Conservation (phyloP, 2,113 vertebrate genomes). For the Perca flavescens region DNA sequence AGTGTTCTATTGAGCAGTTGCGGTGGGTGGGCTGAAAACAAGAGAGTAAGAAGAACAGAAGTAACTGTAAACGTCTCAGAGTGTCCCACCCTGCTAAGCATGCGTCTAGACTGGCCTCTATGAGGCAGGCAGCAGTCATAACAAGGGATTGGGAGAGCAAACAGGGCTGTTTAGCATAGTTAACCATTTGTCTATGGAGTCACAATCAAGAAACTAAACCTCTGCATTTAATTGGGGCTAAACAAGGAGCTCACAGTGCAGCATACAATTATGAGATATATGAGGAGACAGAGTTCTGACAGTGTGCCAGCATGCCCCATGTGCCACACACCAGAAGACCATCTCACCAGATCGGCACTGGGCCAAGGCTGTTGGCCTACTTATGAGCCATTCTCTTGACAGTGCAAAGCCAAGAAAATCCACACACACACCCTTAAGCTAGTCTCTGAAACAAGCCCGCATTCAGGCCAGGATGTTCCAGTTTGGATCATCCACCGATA, state of each 20-base stretch:
- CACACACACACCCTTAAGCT: conserved; percentile 41
- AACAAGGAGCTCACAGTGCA: conserved; percentile 63
- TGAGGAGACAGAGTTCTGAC: conserved; percentile 69
- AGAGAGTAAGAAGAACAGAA: conserved; percentile 75
- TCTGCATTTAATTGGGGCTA: conserved; percentile 65
- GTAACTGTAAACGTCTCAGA: conserved; percentile 74
- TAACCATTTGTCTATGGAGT: conserved; percentile 52
- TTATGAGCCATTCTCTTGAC: conserved; percentile 69
- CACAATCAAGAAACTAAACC: conserved; percentile 56
- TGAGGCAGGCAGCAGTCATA: conserved; percentile 69
- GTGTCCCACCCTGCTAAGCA: conserved; percentile 80
- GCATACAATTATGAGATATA: conserved; percentile 74
- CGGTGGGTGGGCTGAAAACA: conserved; percentile 79
- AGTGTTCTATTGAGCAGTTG: conserved; percentile 64
- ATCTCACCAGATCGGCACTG: conserved; percentile 71
- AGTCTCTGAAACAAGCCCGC: conserved; percentile 41
- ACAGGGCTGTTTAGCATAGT: conserved; percentile 58
- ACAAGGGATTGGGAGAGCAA: conserved; percentile 74
- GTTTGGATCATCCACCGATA: conserved; percentile 27
- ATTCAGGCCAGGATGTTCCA: conserved; percentile 40
- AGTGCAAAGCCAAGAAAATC: conserved; percentile 53
- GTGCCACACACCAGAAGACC: conserved; percentile 64
- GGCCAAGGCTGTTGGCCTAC: conserved; percentile 76
- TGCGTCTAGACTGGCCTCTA: conserved; percentile 74
- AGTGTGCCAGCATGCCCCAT: conserved; percentile 57